A percentile compares a stretch with the other conserved stretches of the same genome.
Conservation (phyloP, 1,140 invertebrate genomes). For the Danaus plexippus region DNA sequence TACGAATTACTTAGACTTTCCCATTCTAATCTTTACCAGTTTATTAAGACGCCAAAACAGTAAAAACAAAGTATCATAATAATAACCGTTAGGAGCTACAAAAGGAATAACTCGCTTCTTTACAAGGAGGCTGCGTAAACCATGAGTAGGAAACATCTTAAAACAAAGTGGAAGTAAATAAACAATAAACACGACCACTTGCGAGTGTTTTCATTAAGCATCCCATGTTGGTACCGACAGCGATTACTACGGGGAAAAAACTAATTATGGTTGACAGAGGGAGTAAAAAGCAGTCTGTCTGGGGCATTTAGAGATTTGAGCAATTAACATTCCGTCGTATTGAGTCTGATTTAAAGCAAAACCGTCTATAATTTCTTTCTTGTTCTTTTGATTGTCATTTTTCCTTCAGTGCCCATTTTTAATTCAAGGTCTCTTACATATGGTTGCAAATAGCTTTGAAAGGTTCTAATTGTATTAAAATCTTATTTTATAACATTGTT, state of each 20-base stretch:
- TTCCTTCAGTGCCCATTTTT: too few relatives aligned
- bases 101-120: too few relatives aligned
- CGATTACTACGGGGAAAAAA: constrained; percentile 54
- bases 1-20: too few relatives aligned
- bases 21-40: too few relatives aligned
- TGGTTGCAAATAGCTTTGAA: too few relatives aligned
- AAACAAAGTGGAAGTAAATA: constrained; percentile 58
- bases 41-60: too few relatives aligned
- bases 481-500: too few relatives aligned
- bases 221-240: constrained; percentile 51
- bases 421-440: too few relatives aligned
- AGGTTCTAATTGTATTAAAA: too few relatives aligned
- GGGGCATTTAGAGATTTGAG: constrained; percentile 38
- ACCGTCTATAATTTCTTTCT: constrained; percentile 18
- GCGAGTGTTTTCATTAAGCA: constrained; percentile 58
- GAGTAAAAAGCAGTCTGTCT: constrained; percentile 31
- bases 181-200: constrained; percentile 57
- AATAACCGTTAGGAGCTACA: too few relatives aligned
- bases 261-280: constrained; percentile 62
- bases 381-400: constrained; percentile 7
- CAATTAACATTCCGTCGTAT: constrained; percentile 29
- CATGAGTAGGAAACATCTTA: constrained; percentile 29
- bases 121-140: too few relatives aligned
- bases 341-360: constrained; percentile 26
- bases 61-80: too few relatives aligned